Evolutionary conservation across 2,888 invertebrate genomes (phyloP), one percentile per base, ranked within the genome.

Genomic region (Ormyrus labotus): DNA sequence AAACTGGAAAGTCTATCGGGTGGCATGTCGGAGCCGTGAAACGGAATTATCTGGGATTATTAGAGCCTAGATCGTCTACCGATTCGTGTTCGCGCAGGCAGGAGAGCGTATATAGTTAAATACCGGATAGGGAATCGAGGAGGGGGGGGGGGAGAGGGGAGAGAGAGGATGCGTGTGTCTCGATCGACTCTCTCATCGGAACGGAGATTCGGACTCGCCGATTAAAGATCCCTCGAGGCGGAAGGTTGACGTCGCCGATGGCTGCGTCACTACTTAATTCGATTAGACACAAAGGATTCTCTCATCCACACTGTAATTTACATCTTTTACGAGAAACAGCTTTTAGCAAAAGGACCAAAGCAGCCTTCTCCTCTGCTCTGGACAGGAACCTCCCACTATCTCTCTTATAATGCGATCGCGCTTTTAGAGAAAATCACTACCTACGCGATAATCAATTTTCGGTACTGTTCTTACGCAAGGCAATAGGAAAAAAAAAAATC

Each of bases 41-140:
- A 75, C 34, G 71, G 80, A 83, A 82, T 82, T 64, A 80, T 78
- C 71, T 53, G 57, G 75, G 83, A 83, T 83, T 83, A 83, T 73
- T 0, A 67, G 55, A 71, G 19, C 45, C 58, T 51, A 5, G 19
- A 64, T 73, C 50, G 74, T 68, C 77, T 77, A 79, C 64, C 47
- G 47, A 7, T 61, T 19, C 64, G 70, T 50, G 34, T 34, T 34
- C 34, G 34, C 34, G 34, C 34, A 4, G 34, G 34, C 34, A 34
- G 34, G 10, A 3, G 50, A 47, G 6, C n/a, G 61, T n/a, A 55
- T 58, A 34, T 53, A 67, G 60, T 76, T 68, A 76, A 69, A 61
- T 55, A 34, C 34, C 61, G 34, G 13, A 8, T 58, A 45, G 34
- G 7, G 34, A 34, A 34, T 34, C 34, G 3, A 4, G 34, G 34